Percentiles rank a stretch among this genome's conserved stretches.
Conservation (phyloP, 2,797 vertebrate species). For the Neosalanx taihuensis region DNA sequence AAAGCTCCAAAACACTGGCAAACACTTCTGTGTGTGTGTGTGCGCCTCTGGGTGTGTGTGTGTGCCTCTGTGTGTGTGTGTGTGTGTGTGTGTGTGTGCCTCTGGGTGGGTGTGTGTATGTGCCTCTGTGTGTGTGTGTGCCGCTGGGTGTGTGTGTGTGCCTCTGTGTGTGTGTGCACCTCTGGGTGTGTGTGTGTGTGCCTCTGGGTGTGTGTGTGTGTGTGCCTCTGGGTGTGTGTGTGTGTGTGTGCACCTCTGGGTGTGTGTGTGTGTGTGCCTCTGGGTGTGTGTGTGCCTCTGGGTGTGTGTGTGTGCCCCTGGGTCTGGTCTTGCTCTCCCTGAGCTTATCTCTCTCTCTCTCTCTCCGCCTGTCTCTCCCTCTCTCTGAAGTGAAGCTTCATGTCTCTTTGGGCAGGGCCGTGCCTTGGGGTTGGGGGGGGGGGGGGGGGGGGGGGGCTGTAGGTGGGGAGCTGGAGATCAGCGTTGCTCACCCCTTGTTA, state of each 20-base stretch:
- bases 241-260: too few species aligned
- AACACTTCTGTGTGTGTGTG: background rate
- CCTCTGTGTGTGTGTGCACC: too few species aligned
- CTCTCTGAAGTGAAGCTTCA: background rate
- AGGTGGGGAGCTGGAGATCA: constrained; percentile 48
- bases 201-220: too few species aligned
- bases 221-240: too few species aligned
- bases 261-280: background rate
- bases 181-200: too few species aligned
- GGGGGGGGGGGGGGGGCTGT: constrained; percentile 26
- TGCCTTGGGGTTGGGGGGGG: background rate
- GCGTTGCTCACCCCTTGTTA: constrained; percentile 85
- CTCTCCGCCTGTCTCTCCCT: too few species aligned
- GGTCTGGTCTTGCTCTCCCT: background rate
- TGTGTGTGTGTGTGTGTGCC: background rate
- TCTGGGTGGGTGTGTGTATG: too few species aligned
- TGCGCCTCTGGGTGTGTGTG: too few species aligned
- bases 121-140: too few species aligned
- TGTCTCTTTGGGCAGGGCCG: constrained; percentile 16
- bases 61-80: background rate
- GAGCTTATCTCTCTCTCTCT: too few species aligned
- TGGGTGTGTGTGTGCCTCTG: background rate
- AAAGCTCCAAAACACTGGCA: background rate
- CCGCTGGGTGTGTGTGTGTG: too few species aligned
- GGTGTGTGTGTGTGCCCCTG: background rate